These are phyloP conservation scores for Acanthurus leucopareius DNA, from an alignment of 2,797 vertebrate genomes.

Conservation along the genomic window DNA sequence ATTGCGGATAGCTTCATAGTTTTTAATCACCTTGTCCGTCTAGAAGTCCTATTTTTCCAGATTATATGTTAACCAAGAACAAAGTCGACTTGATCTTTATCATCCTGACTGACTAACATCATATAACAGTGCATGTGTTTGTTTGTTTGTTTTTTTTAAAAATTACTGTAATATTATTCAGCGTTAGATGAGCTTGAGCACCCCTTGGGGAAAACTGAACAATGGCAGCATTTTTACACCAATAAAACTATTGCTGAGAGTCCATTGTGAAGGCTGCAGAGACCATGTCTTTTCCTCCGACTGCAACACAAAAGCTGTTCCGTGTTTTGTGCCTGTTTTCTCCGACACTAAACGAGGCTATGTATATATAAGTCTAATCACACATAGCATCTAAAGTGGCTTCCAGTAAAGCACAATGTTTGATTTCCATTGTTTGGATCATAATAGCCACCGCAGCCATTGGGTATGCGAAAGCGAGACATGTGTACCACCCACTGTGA, in stretches of 20 bases:
- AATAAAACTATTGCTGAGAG: constrained; percentile 68
- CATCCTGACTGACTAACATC: not conserved
- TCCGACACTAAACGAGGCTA: constrained; percentile 70
- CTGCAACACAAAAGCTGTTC: constrained; percentile 85
- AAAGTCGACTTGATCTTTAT: constrained; percentile 9
- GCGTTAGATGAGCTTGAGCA: constrained; percentile 65
- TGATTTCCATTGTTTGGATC: constrained; percentile 86
- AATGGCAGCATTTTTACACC: constrained; percentile 77
- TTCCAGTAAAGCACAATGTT: constrained; percentile 83
- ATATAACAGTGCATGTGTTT: constrained; percentile 5
- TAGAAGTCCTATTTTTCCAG: not conserved
- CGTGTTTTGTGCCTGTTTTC: constrained; percentile 84
- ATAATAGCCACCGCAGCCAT: constrained; percentile 78
- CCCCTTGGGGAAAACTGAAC: constrained; percentile 70
- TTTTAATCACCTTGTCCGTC: not conserved
- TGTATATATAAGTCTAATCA: constrained; percentile 83
- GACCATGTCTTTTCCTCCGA: constrained; percentile 69
- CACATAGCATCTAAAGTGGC: constrained; percentile 84
- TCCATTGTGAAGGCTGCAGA: constrained; percentile 75
- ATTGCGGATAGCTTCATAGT: not conserved
- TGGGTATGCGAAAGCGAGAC: constrained; percentile 71
- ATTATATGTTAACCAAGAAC: constrained; percentile 9
- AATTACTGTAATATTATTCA: constrained; percentile 56
- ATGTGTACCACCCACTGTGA: constrained; percentile 81
- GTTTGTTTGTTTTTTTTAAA: constrained; percentile 24